Percentiles rank a stretch among this genome's conserved stretches.
Evolutionary conservation across 2,797 vertebrate species (phyloP).

Genomic region (Calcarius lapponicus): DNA sequence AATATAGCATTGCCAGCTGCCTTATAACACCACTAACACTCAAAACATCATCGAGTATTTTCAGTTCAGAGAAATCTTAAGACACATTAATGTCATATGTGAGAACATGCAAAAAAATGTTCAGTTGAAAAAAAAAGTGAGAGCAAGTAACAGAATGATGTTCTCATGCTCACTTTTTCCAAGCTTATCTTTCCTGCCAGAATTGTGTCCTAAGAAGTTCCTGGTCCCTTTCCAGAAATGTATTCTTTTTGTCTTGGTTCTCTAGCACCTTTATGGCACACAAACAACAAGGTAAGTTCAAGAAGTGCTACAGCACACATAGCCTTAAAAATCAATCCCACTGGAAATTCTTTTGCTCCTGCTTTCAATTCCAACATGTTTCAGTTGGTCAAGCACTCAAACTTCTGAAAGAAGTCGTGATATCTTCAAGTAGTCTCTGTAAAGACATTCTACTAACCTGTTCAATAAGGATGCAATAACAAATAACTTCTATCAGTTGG

Average conservation of each 20-base stretch:
- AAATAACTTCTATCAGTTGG: neutral
- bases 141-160: neutral
- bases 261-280: neutral
- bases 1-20: neutral
- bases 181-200: slow-evolving; percentile 18
- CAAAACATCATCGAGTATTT: neutral
- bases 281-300: neutral
- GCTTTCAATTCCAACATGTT: neutral
- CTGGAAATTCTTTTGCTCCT: neutral
- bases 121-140: neutral
- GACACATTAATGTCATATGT: neutral
- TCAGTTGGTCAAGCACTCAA: neutral
- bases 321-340: neutral
- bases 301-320: neutral
- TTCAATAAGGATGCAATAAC: neutral
- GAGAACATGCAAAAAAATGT: slow-evolving; percentile 4
- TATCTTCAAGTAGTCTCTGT: neutral
- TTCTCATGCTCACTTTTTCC: slow-evolving; percentile 8
- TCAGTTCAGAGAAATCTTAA: neutral
- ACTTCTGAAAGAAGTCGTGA: neutral
- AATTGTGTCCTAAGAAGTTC: neutral
- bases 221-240: slow-evolving; percentile 12
- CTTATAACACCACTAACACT: neutral
- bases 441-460: neutral
- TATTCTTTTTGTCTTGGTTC: slow-evolving; percentile 1